Conservation (phyloP, 2,888 invertebrate species). For the Mayetiola destructor region DNA sequence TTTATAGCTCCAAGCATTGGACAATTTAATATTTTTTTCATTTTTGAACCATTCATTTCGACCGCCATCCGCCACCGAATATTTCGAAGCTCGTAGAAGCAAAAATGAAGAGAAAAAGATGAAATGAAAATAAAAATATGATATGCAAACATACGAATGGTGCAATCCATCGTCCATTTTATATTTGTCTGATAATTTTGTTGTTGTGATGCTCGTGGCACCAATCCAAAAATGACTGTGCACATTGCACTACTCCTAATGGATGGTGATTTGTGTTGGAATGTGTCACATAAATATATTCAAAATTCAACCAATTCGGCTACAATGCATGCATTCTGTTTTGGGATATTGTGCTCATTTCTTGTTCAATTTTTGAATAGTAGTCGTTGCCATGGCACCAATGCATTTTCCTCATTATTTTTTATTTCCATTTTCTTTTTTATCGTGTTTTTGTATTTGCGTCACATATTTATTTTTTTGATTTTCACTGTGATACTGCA, state of each 20-base stretch:
- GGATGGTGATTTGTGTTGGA: background rate
- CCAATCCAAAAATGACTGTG: background rate
- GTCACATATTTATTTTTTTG: background rate
- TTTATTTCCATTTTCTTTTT: background rate
- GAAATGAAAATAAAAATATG: background rate
- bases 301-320: background rate
- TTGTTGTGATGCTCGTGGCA: background rate
- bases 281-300: background rate
- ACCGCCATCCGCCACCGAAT: background rate
- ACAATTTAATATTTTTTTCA: slow-evolving; percentile 1
- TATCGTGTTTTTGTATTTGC: background rate
- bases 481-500: no score
- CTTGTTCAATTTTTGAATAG: background rate
- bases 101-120: background rate
- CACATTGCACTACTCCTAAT: background rate
- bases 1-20: no score
- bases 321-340: background rate
- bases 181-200: background rate
- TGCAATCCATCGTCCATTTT: background rate
- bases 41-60: no score
- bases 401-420: background rate
- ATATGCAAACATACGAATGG: background rate
- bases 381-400: background rate
- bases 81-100: background rate
- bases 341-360: background rate